Evolutionary conservation across 2,113 vertebrate genomes (phyloP), one percentile per base, ranked within the genome.

Genomic region (Cyprinodon tularosa): DNA sequence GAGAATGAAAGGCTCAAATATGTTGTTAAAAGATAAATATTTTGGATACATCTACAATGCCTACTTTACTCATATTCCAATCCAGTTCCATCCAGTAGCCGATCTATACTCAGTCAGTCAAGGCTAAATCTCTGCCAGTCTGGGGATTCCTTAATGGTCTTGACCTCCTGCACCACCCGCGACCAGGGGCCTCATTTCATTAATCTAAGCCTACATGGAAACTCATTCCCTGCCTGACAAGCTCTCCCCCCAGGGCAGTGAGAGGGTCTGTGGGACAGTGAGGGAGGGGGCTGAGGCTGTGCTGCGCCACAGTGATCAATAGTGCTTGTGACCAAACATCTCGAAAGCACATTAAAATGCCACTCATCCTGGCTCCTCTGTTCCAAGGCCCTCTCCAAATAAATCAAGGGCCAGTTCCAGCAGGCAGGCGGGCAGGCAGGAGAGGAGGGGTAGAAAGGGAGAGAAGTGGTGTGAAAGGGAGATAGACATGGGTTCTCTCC

Each of bases 331-430:
- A 94, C 93, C 93, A 94, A 95, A 94, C 94, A 94, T 93, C 87
- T 94, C 91, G 90, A 95, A 94, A 94, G 89, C 94, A 94, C 93
- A 95, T 94, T 95, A 95, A 95, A 94, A 93, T 92, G 94, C 93
- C 93, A 95, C 91, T 95, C 94, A 94, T 93, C 90, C 89, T 66
- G 79, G 87, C 86, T 83, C 84, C 81, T 84, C 88, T 76, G 78
- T 90, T 89, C 85, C 87, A 66, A 74, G 70, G 78, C 86, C 89
- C 87, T 91, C 87, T 92, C 92, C 88, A 93, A 94, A 95, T 94
- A 94, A 94, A 95, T 94, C 93, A 94, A 89, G 85, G 80, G 83
- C 81, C 6, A 66, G 89, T 91, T 92, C 92, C 91, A 79, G 86
- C 84, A 91, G 92, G 90, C 84, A 15, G 66, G 76, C 86, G 90